Percentiles rank a stretch among this genome's conserved stretches.
Evolutionary conservation across 2,797 vertebrate genomes (phyloP).

Genomic region (Typhlichthys eigenmanni): DNA sequence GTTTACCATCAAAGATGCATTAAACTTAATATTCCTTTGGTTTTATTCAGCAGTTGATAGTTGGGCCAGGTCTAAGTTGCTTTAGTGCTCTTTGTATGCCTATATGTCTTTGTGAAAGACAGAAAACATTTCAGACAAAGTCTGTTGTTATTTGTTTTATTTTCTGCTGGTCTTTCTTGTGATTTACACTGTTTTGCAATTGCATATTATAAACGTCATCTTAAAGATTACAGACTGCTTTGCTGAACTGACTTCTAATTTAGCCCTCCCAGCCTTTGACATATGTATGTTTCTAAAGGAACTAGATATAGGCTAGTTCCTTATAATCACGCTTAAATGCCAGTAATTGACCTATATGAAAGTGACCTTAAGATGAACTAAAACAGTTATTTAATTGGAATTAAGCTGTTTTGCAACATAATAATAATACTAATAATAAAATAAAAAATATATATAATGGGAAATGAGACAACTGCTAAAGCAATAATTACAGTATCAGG

Average conservation of each 20-base stretch:
- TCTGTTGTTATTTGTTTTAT: slow-evolving; percentile 17
- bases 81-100: no score
- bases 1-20: slow-evolving; percentile 41
- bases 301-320: slow-evolving; percentile 8
- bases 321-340: slow-evolving; percentile 13
- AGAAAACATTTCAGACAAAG: slow-evolving; percentile 17
- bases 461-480: neutral
- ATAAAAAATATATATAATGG: no score
- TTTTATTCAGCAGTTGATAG: no score
- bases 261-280: slow-evolving; percentile 14
- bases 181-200: slow-evolving; percentile 29
- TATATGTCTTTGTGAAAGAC: no score
- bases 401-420: no score
- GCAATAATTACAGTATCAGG: slow-evolving; percentile 27
- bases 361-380: no score
- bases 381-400: no score
- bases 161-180: no score
- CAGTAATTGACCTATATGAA: neutral
- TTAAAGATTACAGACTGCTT: neutral
- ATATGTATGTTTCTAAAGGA: slow-evolving; percentile 50
- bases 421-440: no score
- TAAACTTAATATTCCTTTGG: neutral
- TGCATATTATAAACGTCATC: neutral
- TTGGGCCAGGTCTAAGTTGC: no score
- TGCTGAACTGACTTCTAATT: slow-evolving; percentile 5